phyloP scores from a whole-genome alignment of 2,888 invertebrate species.

The Andrena bicolor region DNA sequence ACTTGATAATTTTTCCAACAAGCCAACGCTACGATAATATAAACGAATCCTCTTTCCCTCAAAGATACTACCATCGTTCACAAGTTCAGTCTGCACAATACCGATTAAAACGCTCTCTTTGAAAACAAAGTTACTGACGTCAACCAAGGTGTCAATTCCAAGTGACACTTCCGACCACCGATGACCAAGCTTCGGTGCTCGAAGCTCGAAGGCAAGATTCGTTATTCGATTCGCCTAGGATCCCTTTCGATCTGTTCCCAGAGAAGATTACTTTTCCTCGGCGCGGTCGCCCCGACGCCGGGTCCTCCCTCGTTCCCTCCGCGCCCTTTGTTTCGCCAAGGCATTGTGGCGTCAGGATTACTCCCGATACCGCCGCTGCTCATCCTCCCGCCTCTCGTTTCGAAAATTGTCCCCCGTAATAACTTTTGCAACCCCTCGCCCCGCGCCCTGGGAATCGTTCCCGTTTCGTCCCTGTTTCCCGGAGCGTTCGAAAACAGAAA shows the following conservation, averaged over 20 bases:
- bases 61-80: too few species aligned
- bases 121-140: too few species aligned
- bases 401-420: constrained; percentile 25
- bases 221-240: neutral
- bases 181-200: too few species aligned
- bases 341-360: constrained; percentile 23
- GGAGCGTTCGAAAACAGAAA: too few species aligned
- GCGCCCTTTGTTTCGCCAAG: constrained; percentile 39
- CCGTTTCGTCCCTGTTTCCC: neutral
- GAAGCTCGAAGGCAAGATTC: constrained; percentile 11
- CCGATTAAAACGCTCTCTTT: too few species aligned
- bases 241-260: constrained; percentile 1
- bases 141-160: too few species aligned
- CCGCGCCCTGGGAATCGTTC: neutral
- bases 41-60: too few species aligned
- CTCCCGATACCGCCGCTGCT: constrained; percentile 12
- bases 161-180: too few species aligned
- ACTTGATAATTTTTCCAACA: too few species aligned
- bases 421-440: neutral
- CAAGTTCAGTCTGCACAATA: too few species aligned
- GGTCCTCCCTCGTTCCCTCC: constrained; percentile 11
- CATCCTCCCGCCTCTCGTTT: constrained; percentile 18
- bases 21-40: too few species aligned
- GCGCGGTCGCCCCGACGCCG: neutral
- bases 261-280: constrained; percentile 32